Conservation (phyloP, 1,140 invertebrate species). For the Wiebesia pumilae region DNA sequence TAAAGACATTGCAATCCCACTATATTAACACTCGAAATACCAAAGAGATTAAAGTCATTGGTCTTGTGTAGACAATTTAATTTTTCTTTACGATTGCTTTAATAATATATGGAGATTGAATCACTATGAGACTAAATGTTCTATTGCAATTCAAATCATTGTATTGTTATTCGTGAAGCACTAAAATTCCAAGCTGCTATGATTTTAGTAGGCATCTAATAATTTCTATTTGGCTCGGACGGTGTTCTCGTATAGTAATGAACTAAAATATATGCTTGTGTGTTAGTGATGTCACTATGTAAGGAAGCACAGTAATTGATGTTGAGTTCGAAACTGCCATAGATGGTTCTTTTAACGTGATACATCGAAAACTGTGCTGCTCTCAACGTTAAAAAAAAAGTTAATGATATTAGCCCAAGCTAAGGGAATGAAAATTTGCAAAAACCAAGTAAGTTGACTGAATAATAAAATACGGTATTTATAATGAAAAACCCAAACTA, state of each 20-base stretch:
- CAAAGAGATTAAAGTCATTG: background rate
- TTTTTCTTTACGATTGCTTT: background rate
- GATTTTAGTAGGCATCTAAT: slow-evolving; percentile 30
- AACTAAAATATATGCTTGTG: slow-evolving; percentile 29
- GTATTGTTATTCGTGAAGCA: slow-evolving; percentile 6
- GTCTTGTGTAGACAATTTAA: background rate
- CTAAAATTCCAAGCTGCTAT: slow-evolving; percentile 47
- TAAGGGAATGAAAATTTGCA: slow-evolving; percentile 40
- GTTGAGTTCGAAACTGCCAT: slow-evolving; percentile 40
- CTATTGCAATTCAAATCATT: background rate
- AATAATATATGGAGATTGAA: slow-evolving; percentile 8
- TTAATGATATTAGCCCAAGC: slow-evolving; percentile 30
- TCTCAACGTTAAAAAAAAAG: slow-evolving; percentile 42
- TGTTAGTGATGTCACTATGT: slow-evolving; percentile 7
- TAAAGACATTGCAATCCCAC: slow-evolving; percentile 5
- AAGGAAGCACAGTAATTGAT: slow-evolving; percentile 51
- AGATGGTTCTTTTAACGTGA: slow-evolving; percentile 35
- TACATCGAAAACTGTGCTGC: slow-evolving; percentile 50
- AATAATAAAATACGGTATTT: slow-evolving; percentile 38
- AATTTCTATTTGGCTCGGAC: slow-evolving; percentile 36
- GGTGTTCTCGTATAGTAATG: slow-evolving; percentile 17
- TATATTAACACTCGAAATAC: slow-evolving; percentile 13
- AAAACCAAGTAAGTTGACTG: slow-evolving; percentile 40
- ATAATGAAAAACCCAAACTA: slow-evolving; percentile 26
- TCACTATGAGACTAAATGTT: background rate